Percentiles rank a stretch among this genome's conserved stretches.
Conservation (phyloP, 2,797 vertebrate genomes). For the Phalanger gymnotis region DNA sequence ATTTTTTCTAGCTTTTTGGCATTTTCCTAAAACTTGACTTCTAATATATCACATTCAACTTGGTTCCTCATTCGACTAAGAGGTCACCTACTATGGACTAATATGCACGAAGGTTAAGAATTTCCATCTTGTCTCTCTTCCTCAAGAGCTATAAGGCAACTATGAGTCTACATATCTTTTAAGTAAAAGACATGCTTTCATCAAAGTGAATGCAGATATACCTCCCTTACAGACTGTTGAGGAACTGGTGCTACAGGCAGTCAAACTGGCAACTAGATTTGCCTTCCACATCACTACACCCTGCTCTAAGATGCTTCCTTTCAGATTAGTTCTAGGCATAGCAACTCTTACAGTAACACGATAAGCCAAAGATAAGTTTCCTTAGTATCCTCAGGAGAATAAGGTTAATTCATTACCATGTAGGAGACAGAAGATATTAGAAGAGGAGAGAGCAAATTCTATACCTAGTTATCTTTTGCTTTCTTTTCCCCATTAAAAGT, state of each 20-base stretch:
- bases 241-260: neutral
- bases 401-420: neutral
- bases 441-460: neutral
- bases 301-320: neutral
- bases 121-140: neutral
- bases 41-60: neutral
- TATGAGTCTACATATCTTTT: neutral
- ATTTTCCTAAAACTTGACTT: neutral
- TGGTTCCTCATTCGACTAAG: neutral
- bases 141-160: neutral
- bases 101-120: neutral
- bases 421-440: neutral
- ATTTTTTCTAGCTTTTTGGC: neutral
- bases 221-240: neutral
- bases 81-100: neutral
- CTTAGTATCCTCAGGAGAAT: neutral
- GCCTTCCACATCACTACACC: neutral
- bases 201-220: neutral
- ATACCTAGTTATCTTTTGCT: neutral
- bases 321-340: neutral
- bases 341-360: neutral
- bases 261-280: neutral
- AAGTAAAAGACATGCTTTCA: neutral
- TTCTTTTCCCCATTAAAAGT: neutral
- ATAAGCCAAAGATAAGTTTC: neutral